These are phyloP conservation scores for Rhabdomys pumilio DNA, from an alignment of 2,797 vertebrate genomes.

Conservation along the genomic window DNA sequence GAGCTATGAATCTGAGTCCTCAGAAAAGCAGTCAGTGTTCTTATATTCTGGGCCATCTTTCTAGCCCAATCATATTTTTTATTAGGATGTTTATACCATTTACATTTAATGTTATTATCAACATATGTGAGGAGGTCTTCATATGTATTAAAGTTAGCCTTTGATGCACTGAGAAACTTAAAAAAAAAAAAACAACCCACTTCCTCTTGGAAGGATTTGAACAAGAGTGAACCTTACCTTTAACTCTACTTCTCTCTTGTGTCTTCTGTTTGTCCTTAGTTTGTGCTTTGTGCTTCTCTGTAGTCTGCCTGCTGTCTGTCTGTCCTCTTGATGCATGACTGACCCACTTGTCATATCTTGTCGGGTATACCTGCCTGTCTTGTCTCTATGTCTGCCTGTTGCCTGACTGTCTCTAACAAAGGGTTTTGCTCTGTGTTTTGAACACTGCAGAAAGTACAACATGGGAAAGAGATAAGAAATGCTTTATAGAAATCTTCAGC, in stretches of 20 bases:
- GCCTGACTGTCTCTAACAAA: background rate
- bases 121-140: background rate
- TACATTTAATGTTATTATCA: slow-evolving; percentile 52
- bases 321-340: background rate
- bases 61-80: slow-evolving; percentile 61
- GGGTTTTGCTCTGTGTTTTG: background rate
- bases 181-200: background rate
- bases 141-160: background rate
- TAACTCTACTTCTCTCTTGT: background rate
- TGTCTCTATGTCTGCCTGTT: background rate
- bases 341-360: background rate
- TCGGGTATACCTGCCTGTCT: background rate
- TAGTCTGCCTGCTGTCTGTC: background rate
- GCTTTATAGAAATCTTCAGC: background rate
- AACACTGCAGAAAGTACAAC: background rate
- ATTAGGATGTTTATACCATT: slow-evolving; percentile 47
- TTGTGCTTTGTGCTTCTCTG: background rate
- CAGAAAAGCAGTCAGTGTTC: background rate
- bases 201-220: background rate
- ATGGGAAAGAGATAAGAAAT: background rate
- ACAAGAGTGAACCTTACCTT: background rate
- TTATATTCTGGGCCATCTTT: background rate
- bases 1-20: background rate
- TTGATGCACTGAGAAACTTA: background rate
- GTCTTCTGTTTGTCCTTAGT: background rate